Conservation (phyloP, 2,888 invertebrate species). For the Polydesmus complanatus region DNA sequence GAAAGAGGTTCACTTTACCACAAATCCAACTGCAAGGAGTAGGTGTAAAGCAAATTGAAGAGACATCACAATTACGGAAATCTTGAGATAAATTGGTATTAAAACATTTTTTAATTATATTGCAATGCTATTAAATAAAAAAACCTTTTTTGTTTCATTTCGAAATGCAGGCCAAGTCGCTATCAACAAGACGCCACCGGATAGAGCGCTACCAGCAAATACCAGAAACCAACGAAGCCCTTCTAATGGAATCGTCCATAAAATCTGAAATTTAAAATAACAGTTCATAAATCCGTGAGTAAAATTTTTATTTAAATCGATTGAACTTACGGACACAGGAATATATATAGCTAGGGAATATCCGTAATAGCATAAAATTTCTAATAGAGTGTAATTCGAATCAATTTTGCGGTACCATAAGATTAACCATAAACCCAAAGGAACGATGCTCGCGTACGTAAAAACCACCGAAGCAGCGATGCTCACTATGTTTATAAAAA, state of each 20-base stretch:
- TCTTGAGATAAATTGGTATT: conserved; percentile 27
- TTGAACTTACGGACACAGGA: conserved; percentile 56
- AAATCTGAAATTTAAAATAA: conserved; percentile 36
- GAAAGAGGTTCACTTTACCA: conserved; percentile 35
- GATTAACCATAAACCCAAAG: conserved; percentile 66
- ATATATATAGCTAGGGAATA: conserved; percentile 89
- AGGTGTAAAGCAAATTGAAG: conserved; percentile 64
- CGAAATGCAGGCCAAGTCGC: conserved; percentile 61
- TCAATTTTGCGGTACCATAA: conserved; percentile 51
- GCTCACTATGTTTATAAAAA: conserved; percentile 45
- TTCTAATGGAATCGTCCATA: conserved; percentile 66
- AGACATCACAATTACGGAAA: conserved; percentile 47
- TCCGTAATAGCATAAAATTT: conserved; percentile 85
- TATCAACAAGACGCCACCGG: conserved; percentile 69
- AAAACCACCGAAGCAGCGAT: conserved; percentile 81
- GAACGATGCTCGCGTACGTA: conserved; percentile 74
- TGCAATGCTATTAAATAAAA: background rate
- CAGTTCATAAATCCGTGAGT: background rate
- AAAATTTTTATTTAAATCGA: background rate
- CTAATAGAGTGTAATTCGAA: conserved; percentile 47
- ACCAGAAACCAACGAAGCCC: conserved; percentile 82
- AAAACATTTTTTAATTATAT: background rate
- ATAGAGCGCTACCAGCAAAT: conserved; percentile 61
- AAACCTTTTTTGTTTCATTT: conserved; percentile 30
- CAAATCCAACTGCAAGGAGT: conserved; percentile 69